Percentiles rank a stretch among this genome's conserved stretches.
phyloP scores from a whole-genome alignment of 2,797 vertebrate species.

The Poeciliopsis gracilis region DNA sequence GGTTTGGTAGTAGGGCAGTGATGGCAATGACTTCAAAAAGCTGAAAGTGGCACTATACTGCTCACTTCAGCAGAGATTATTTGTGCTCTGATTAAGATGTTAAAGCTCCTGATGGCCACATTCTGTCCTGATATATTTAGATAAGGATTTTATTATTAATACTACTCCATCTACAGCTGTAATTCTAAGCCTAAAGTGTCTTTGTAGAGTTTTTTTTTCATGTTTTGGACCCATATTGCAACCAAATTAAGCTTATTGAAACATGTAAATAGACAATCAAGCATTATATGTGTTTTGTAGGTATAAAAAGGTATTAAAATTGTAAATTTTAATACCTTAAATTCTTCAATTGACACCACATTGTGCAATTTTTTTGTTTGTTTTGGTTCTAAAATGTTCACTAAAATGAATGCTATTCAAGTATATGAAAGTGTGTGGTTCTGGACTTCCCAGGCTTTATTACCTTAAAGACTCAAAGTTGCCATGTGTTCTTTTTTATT shows the following conservation, averaged over 20 bases:
- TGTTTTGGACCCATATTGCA: neutral
- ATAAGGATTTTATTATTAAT: neutral
- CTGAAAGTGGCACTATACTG: slow-evolving; percentile 21
- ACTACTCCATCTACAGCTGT: neutral
- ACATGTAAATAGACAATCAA: neutral
- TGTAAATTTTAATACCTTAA: neutral
- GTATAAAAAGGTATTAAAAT: too few relatives aligned
- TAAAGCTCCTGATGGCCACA: neutral
- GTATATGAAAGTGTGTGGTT: neutral
- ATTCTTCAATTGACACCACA: neutral
- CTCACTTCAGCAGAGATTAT: neutral
- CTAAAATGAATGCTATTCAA: neutral
- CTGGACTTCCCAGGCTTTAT: neutral
- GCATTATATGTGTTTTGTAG: neutral
- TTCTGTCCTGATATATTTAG: neutral
- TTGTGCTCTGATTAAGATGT: slow-evolving; percentile 4
- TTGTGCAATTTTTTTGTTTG: neutral
- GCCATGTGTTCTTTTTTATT: neutral
- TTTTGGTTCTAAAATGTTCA: neutral
- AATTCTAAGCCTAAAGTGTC: neutral
- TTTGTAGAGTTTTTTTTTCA: neutral
- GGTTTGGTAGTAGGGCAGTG: slow-evolving; percentile 16
- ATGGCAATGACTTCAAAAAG: slow-evolving; percentile 35
- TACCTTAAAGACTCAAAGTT: neutral
- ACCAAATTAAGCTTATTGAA: neutral